Base-by-base conservation (phyloP, 2,113 vertebrate genomes). In the Nothoprocta pentlandii region DNA sequence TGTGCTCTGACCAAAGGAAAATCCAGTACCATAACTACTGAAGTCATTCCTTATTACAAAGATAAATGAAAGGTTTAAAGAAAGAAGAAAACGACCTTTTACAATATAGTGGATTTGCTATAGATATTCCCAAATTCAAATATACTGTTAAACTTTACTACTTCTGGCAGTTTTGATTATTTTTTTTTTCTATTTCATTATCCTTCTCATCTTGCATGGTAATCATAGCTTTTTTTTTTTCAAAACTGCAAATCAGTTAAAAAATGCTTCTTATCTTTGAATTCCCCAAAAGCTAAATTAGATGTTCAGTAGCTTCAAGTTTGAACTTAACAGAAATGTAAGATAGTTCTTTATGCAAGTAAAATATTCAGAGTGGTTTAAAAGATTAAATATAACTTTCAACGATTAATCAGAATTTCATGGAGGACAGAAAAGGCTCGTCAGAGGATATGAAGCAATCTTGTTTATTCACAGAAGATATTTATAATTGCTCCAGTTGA, bases 221-320 rank as follows among this genome's bases (percentile, higher is more conserved):
- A 46, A 70, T 92, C 7, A 10, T 39, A 34, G 12, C 4, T 68
- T 80, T 89, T 69, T n/a, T n/a, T 16, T 84, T 30, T 39, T 8
- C 74, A 75, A 80, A 89, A 71, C 30, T 78, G 12, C 44, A 51
- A 56, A 64, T 80, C 21, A 30, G 10, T 81, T 49, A 73, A 81
- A 54, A 54, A 85, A 16, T 59, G 32, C 16, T 41, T 92, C 41
- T 90, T 76, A 34, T 39, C 10, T 68, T 16, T 34, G 46, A 6
- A 82, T 20, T 59, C 62, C 25, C 63, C 14, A 81, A 44, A 26
- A 6, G 12, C 51, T 79, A 89, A 82, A 51, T 63, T 74, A 82
- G 30, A 80, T 85, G 68, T 83, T 91, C 68, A 28, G 51, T 82
- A 90, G 59, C 34, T 92, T 90, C 51, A 64, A 47, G 85, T 80